Evolutionary conservation across 1,140 invertebrate genomes (phyloP).

Genomic region (Papilio dardanus): DNA sequence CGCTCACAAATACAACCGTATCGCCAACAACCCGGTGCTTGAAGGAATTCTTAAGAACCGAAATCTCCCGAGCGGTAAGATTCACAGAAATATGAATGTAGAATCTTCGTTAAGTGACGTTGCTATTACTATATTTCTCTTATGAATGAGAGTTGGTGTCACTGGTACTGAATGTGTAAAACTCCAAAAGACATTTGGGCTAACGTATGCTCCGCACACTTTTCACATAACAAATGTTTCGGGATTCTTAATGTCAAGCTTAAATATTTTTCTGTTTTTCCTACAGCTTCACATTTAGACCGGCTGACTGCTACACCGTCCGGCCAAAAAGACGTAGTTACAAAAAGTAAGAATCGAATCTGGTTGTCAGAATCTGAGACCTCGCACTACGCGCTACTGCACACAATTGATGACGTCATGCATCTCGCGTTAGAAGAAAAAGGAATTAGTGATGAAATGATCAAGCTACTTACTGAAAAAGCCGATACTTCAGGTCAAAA

Average conservation of each 20-base stretch:
- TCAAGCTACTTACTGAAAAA: conserved; percentile 24
- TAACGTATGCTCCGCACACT: too few relatives aligned
- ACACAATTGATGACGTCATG: conserved; percentile 35
- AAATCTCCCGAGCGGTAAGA: conserved; percentile 35
- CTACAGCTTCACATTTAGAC: conserved; percentile 22
- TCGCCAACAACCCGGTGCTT: conserved; percentile 32
- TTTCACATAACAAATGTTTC: too few relatives aligned
- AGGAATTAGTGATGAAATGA: conserved; percentile 29
- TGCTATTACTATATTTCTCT: too few relatives aligned
- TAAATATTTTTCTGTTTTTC: background rate
- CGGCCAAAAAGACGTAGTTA: conserved; percentile 25
- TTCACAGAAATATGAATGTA: too few relatives aligned
- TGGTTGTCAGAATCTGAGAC: conserved; percentile 27
- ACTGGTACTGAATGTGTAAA: too few relatives aligned
- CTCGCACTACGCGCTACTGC: conserved; percentile 11
- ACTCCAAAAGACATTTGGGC: too few relatives aligned
- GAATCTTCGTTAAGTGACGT: too few relatives aligned
- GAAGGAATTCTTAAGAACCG: conserved; percentile 27
- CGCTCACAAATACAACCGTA: conserved; percentile 35
- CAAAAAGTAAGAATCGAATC: conserved; percentile 22
- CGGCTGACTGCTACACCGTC: background rate
- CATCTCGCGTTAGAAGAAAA: conserved; percentile 35
- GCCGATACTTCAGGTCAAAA: background rate
- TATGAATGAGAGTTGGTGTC: too few relatives aligned
- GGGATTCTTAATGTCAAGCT: too few relatives aligned